Evolutionary conservation across 2,888 invertebrate species (phyloP).

Genomic region (Junonia oenone): DNA sequence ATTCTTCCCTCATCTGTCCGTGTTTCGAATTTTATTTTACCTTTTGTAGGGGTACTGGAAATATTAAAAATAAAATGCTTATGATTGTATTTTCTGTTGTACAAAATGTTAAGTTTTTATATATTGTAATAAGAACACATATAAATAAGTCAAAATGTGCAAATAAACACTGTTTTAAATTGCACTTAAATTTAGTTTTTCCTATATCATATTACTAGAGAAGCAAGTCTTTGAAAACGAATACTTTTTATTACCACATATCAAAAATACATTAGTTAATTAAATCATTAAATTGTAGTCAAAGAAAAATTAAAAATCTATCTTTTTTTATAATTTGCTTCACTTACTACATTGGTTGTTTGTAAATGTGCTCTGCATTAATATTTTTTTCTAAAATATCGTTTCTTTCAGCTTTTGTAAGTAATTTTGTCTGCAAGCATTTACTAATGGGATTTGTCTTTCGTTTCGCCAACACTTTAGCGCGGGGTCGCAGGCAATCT

Average conservation of each 20-base stretch:
- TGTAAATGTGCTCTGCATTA: slow-evolving; percentile 50
- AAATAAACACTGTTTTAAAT: too few species aligned
- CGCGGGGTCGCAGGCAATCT: slow-evolving; percentile 56
- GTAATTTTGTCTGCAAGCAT: slow-evolving; percentile 37
- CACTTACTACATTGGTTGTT: slow-evolving; percentile 66
- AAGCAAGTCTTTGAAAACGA: too few species aligned
- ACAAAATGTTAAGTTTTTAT: too few species aligned
- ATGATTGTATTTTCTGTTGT: too few species aligned
- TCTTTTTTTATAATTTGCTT: background rate
- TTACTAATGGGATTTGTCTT: slow-evolving; percentile 43
- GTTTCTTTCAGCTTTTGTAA: slow-evolving; percentile 34
- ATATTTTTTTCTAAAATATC: slow-evolving; percentile 49
- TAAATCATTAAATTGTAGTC: too few species aligned
- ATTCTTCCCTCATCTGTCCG: slow-evolving; percentile 40
- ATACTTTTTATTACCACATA: too few species aligned
- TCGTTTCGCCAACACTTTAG: slow-evolving; percentile 48
- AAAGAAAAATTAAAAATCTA: background rate
- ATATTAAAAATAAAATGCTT: too few species aligned
- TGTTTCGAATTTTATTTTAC: slow-evolving; percentile 57
- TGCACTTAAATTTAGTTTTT: too few species aligned
- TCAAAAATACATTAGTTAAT: too few species aligned
- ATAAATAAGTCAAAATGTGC: too few species aligned
- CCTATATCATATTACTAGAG: too few species aligned
- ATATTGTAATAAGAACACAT: too few species aligned
- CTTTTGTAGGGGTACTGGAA: slow-evolving; percentile 39